A percentile compares a stretch with the other conserved stretches of the same genome.
phyloP scores from a whole-genome alignment of 2,888 invertebrate species.

The Pseudoips prasinana region DNA sequence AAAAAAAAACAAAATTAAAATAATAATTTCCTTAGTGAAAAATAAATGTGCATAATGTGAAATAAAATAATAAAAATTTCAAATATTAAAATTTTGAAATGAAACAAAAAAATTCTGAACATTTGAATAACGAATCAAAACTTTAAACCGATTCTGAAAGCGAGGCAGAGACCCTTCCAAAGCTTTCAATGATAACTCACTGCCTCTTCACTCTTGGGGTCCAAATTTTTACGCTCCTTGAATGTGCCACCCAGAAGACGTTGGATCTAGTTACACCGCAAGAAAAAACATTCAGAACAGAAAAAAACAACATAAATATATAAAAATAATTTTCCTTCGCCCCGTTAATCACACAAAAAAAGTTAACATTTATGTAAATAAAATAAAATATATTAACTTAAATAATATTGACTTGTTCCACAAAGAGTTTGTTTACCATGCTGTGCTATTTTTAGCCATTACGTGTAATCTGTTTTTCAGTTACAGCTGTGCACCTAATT shows the following conservation, averaged over 20 bases:
- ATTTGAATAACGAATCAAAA: conserved; percentile 27
- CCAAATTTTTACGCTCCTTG: conserved; percentile 85
- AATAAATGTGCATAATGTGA: neutral
- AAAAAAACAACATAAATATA: conserved; percentile 45
- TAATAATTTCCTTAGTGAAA: neutral
- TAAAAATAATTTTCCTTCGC: too few relatives aligned
- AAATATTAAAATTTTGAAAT: neutral
- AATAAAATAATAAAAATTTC: neutral
- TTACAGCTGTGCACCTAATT: too few relatives aligned
- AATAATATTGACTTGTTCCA: too few relatives aligned
- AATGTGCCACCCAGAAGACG: conserved; percentile 87
- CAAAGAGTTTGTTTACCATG: too few relatives aligned
- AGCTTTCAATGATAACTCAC: conserved; percentile 82
- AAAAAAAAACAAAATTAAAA: too few relatives aligned
- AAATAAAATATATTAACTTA: too few relatives aligned
- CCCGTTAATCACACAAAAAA: too few relatives aligned
- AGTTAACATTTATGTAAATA: too few relatives aligned
- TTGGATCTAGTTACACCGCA: conserved; percentile 83
- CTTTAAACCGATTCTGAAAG: conserved; percentile 17
- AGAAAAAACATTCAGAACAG: conserved; percentile 49
- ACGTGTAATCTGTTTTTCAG: too few relatives aligned
- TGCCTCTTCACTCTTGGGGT: conserved; percentile 84
- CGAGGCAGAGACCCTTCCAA: conserved; percentile 24
- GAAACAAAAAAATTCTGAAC: too few relatives aligned
- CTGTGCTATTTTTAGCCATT: too few relatives aligned